A percentile compares a stretch with the other conserved stretches of the same genome.
These are phyloP conservation scores for Escarpia spicata DNA, from an alignment of 2,888 invertebrate species.

Conservation along the genomic window DNA sequence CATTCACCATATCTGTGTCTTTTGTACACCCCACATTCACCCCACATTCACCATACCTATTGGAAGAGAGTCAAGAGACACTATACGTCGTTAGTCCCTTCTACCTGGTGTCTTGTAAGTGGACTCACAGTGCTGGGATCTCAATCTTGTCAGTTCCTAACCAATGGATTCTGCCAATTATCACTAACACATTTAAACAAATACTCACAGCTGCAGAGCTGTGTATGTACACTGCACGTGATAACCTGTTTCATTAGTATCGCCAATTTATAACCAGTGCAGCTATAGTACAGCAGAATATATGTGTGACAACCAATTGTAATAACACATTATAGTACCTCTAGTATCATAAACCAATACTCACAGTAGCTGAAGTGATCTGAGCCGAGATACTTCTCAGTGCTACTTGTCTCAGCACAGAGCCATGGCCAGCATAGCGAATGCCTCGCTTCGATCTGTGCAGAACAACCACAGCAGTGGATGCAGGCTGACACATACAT, in stretches of 20 bases:
- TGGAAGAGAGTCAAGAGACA: too few relatives aligned
- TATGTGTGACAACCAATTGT: not conserved
- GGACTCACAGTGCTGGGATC: too few relatives aligned
- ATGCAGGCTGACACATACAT: not conserved
- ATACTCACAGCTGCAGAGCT: too few relatives aligned
- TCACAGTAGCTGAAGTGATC: constrained; percentile 78
- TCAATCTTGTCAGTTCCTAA: too few relatives aligned
- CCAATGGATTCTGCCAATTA: too few relatives aligned
- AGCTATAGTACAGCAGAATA: not conserved
- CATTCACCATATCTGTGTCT: too few relatives aligned
- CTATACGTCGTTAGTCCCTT: too few relatives aligned
- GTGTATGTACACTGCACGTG: not conserved
- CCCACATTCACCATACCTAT: too few relatives aligned
- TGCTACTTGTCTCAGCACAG: constrained; percentile 79
- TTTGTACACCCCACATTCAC: too few relatives aligned
- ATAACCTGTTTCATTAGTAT: not conserved
- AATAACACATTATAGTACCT: too few relatives aligned
- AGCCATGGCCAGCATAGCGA: constrained; percentile 57
- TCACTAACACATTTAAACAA: too few relatives aligned
- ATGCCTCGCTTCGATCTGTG: constrained; percentile 37
- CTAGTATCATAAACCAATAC: not conserved
- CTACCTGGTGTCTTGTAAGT: too few relatives aligned
- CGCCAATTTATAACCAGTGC: constrained; percentile 65
- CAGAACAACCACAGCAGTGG: not conserved
- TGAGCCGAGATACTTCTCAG: constrained; percentile 91